Evolutionary conservation across 2,888 invertebrate genomes (phyloP), one percentile per base, ranked within the genome.

Genomic region (Drosophila formosana): DNA sequence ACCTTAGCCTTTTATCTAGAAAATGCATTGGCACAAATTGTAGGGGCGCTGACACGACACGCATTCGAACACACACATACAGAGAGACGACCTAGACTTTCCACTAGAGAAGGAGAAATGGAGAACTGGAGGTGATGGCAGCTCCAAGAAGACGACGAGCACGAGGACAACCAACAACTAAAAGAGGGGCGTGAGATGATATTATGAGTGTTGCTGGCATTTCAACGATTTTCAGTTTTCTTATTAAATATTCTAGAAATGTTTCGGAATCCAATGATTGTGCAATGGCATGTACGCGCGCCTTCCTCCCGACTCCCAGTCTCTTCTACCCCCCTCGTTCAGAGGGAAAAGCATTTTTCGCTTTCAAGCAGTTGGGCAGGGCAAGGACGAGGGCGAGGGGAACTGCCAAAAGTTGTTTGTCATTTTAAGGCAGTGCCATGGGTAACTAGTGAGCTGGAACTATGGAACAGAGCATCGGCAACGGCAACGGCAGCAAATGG

Each of bases 221-320:
- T 88, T 88, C 88, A 90, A 88, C 88, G 88, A 88, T 89, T 88
- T 89, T 82, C 88, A 89, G 89, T 89, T 89, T 89, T 89, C 88
- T 90, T 88, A 88, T 88, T 88, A 88, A 88, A 88, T 89, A 88
- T 88, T 90, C 88, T 80, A 82, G 89, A 89, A 88, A 88, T 88
- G 88, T 90, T 88, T 89, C 80, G 88, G 89, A 88, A 89, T 89
- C 83, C 88, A 87, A 89, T 86, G 89, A 85, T 89, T 89, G 86
- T 89, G 89, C 88, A 89, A 80, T 86, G 89, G 89, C 88, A 86
- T 86, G 88, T 88, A 88, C 86, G 82, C 85, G 86, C 80, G 66
- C 66, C 58, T 50, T 51, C 45, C 46, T 56, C 58, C 23, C 67
- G 13, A 45, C 46, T 25, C 5, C n/a, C 37, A 37, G 32, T 32